phyloP scores from a whole-genome alignment of 2,888 invertebrate species.

The Lycia hirtaria region DNA sequence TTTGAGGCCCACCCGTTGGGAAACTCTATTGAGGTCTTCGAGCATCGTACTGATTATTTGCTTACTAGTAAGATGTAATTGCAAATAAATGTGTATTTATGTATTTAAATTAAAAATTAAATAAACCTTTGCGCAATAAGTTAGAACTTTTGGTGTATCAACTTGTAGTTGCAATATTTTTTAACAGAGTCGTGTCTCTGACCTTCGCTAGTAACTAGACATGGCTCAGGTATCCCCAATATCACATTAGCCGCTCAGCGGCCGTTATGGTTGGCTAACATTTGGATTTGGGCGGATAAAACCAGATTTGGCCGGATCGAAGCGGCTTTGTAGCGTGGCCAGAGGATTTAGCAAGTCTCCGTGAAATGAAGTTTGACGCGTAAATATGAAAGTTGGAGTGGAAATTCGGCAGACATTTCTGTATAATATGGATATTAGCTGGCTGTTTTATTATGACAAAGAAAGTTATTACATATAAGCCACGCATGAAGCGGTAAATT shows the following conservation, averaged over 20 bases:
- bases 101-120: too few relatives aligned
- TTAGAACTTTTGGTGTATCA: too few relatives aligned
- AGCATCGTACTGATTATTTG: too few relatives aligned
- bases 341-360: conserved; percentile 7
- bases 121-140: too few relatives aligned
- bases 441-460: not conserved
- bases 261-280: conserved; percentile 20
- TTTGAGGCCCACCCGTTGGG: too few relatives aligned
- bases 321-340: conserved; percentile 13
- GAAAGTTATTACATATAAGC: not conserved
- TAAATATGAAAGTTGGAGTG: conserved; percentile 15
- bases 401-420: not conserved
- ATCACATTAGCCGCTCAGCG: conserved; percentile 24
- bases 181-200: not conserved
- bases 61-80: too few relatives aligned
- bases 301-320: conserved; percentile 18
- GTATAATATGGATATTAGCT: not conserved
- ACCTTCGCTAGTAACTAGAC: not conserved
- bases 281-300: conserved; percentile 27
- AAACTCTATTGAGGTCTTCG: too few relatives aligned
- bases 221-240: conserved; percentile 15
- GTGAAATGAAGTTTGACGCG: conserved; percentile 9
- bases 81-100: too few relatives aligned
- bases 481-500: too few relatives aligned
- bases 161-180: too few relatives aligned